Conservation (phyloP, 2,797 vertebrate species). For the Tapera naevia region DNA sequence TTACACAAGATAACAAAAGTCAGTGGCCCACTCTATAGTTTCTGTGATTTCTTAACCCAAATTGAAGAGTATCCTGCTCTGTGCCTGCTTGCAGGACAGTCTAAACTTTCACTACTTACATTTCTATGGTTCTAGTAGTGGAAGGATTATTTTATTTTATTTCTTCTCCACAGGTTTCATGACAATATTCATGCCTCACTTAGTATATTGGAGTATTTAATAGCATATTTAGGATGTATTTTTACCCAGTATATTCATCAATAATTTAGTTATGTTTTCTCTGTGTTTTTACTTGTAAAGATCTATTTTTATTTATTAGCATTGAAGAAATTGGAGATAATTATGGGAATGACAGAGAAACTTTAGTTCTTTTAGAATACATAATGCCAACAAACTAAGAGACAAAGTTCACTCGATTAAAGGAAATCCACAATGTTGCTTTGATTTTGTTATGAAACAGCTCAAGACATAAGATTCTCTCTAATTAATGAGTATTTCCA, state of each 20-base stretch:
- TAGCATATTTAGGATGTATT: background rate
- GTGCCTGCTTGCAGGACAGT: background rate
- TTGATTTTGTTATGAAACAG: background rate
- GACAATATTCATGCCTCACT: background rate
- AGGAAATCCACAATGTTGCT: background rate
- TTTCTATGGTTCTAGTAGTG: background rate
- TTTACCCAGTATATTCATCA: background rate
- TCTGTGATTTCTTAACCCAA: background rate
- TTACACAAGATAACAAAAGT: background rate
- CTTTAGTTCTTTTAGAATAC: background rate
- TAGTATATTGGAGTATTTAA: background rate
- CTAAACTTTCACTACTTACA: background rate
- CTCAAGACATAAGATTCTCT: background rate
- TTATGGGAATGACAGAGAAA: background rate
- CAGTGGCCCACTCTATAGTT: background rate
- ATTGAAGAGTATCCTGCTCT: background rate
- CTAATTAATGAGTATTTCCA: background rate
- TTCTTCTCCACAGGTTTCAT: background rate
- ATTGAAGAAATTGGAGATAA: background rate
- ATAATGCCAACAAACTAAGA: background rate
- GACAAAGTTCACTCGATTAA: background rate
- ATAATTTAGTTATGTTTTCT: background rate
- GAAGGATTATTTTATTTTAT: background rate
- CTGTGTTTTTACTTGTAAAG: background rate
- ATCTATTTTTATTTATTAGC: background rate